Evolutionary conservation across 2,113 vertebrate species (phyloP).

Genomic region (Oreochromis tanganicae): DNA sequence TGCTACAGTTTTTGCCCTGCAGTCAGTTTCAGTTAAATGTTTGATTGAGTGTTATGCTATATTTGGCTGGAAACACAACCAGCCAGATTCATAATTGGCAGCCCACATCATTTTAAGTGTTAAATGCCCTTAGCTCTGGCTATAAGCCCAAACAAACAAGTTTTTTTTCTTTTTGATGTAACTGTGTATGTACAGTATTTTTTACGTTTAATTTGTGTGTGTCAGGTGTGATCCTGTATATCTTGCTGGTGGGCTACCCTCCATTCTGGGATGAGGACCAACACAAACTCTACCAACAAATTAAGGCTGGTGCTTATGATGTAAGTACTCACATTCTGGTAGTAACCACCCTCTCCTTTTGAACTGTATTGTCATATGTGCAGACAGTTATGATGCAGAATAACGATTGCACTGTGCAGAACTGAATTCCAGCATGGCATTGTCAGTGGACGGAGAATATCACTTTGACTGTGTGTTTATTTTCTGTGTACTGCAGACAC

Average conservation of each 20-base stretch:
- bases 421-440: not conserved
- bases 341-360: not conserved
- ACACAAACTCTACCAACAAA: slow-evolving; percentile 99
- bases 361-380: not conserved
- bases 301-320: slow-evolving; percentile 98
- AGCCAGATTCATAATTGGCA: not conserved
- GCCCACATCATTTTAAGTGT: not conserved
- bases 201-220: not conserved
- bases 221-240: slow-evolving; percentile 96
- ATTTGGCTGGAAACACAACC: not conserved
- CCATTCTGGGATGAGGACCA: slow-evolving; percentile 99
- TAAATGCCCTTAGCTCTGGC: not conserved
- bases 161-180: not conserved
- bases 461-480: not conserved
- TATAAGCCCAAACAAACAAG: not conserved
- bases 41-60: not conserved
- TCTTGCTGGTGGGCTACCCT: slow-evolving; percentile 96
- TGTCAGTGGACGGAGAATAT: not conserved
- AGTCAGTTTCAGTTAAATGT: not conserved
- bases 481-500: not conserved
- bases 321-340: slow-evolving; percentile 71
- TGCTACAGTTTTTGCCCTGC: not conserved
- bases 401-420: not conserved
- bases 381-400: not conserved
- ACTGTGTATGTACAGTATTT: not conserved